Percentiles rank a stretch among this genome's conserved stretches.
Conservation (phyloP, 2,797 vertebrate species). For the Lacerta bilineata region DNA sequence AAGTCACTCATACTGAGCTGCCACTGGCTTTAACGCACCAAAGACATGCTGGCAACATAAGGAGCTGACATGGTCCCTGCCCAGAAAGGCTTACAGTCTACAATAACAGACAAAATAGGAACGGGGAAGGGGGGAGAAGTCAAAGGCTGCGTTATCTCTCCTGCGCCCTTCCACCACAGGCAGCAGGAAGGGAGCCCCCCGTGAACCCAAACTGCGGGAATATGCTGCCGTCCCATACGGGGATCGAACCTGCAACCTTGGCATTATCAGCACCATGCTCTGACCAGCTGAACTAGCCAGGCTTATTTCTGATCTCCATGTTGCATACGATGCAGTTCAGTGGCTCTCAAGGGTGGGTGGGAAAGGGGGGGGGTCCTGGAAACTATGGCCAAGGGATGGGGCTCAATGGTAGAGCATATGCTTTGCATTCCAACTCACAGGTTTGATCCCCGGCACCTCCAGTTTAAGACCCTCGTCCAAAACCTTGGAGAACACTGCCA, state of each 20-base stretch:
- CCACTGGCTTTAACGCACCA: not conserved
- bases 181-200: not conserved
- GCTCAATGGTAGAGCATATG: too few species aligned
- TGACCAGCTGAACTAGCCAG: too few species aligned
- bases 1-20: conserved; percentile 34
- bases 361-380: too few species aligned
- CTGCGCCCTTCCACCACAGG: not conserved
- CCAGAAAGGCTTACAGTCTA: conserved; percentile 46
- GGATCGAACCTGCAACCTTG: too few species aligned
- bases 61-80: conserved; percentile 41
- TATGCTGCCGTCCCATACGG: too few species aligned
- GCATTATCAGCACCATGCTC: too few species aligned
- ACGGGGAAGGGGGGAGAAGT: conserved; percentile 5
- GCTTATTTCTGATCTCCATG: not conserved
- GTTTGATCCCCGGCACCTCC: not conserved
- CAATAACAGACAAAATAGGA: conserved; percentile 42
- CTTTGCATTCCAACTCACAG: not conserved
- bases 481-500: not conserved
- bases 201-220: not conserved
- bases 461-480: not conserved
- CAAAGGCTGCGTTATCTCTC: not conserved
- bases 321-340: not conserved
- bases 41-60: conserved; percentile 10
- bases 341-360: too few species aligned
- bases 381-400: too few species aligned